A percentile compares a stretch with the other conserved stretches of the same genome.
phyloP scores from a whole-genome alignment of 30 jellyfish, hydroid and myxozoan genomes.

The Rhopilema esculentum region DNA sequence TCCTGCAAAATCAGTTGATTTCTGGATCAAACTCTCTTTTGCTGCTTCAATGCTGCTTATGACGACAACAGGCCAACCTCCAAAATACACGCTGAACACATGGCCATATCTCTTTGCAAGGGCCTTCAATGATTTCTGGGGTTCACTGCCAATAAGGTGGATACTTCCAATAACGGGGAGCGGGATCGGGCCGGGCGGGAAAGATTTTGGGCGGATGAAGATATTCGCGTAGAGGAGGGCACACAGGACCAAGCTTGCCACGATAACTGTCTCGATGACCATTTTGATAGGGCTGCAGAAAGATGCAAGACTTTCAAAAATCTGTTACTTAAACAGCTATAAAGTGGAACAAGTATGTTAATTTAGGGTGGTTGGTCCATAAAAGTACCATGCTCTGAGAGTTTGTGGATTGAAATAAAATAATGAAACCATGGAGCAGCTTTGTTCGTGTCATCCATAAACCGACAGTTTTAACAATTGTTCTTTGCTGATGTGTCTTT shows the following conservation, averaged over 20 bases:
- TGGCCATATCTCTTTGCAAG: constrained; percentile 53
- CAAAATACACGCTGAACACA: constrained; percentile 60
- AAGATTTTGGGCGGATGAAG: constrained; percentile 43
- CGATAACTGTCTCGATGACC: constrained; percentile 21
- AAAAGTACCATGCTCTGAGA: no score
- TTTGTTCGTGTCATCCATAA: no score
- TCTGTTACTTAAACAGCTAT: no score
- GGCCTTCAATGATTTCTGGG: constrained; percentile 39
- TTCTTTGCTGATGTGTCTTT: no score
- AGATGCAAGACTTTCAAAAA: no score
- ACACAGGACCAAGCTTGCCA: constrained; percentile 12
- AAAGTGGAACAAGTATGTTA: no score
- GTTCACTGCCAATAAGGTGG: constrained; percentile 53
- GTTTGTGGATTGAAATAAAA: no score
- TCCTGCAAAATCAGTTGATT: constrained; percentile 70
- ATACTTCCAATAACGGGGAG: constrained; percentile 64
- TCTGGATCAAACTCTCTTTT: constrained; percentile 50
- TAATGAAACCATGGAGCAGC: no score
- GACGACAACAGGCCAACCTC: constrained; percentile 54
- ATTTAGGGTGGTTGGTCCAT: no score
- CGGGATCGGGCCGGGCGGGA: constrained; percentile 75
- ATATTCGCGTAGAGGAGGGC: constrained; percentile 11
- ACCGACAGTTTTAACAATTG: no score
- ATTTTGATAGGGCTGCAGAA: no score
- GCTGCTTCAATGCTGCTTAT: constrained; percentile 54